Conservation (phyloP, 2,113 vertebrate genomes). For the Montifringilla adamsi region DNA sequence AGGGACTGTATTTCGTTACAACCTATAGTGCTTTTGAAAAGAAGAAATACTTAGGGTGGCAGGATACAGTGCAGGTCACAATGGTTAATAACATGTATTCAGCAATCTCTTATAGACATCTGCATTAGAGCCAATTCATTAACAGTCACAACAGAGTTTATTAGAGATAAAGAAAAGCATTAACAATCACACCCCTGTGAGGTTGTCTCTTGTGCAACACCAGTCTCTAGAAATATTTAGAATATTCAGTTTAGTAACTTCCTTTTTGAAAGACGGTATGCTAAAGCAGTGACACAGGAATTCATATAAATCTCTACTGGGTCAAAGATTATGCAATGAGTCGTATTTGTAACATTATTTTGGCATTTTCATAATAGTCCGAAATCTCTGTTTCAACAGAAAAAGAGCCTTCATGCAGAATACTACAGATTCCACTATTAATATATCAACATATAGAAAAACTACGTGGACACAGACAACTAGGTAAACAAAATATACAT, state of each 20-base stretch:
- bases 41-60: not conserved
- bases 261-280: not conserved
- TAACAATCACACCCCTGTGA: not conserved
- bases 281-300: not conserved
- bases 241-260: not conserved
- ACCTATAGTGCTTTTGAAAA: not conserved
- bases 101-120: not conserved
- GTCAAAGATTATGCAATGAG: not conserved
- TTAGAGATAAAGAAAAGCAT: not conserved
- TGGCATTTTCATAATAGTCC: not conserved
- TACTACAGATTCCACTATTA: not conserved
- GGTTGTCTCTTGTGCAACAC: not conserved
- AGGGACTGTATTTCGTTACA: conserved; percentile 20
- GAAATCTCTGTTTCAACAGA: not conserved
- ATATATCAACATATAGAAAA: not conserved
- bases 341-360: not conserved
- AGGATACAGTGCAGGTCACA: not conserved
- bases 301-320: not conserved
- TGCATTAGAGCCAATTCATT: conserved; percentile 1
- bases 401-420: not conserved
- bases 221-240: not conserved
- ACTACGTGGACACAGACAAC: not conserved
- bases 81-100: not conserved
- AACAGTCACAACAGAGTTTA: not conserved
- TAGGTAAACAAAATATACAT: not conserved